A percentile compares a stretch with the other conserved stretches of the same genome.
Conservation (phyloP, 2,888 invertebrate species). For the Drosophila anomalata region DNA sequence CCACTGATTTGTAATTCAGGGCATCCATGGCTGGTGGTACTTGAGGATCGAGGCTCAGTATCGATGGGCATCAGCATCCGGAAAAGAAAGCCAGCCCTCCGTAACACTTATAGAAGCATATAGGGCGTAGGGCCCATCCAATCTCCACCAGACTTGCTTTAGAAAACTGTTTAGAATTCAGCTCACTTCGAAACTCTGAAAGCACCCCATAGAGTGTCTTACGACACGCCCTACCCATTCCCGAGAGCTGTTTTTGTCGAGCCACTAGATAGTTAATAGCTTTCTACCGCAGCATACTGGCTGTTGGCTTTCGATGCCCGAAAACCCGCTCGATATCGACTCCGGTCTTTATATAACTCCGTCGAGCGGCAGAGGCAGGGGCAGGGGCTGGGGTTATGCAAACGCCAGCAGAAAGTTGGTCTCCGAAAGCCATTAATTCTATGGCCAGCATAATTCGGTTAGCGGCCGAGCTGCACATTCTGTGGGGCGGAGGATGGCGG, state of each 20-base stretch:
- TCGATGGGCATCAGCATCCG: too few relatives aligned
- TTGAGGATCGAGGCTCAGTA: too few relatives aligned
- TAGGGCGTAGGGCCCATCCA: too few relatives aligned
- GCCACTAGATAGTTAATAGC: not conserved
- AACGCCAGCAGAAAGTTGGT: constrained; percentile 4
- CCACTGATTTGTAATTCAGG: too few relatives aligned
- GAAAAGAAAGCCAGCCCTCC: too few relatives aligned
- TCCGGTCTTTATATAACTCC: not conserved
- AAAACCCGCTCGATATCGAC: not conserved
- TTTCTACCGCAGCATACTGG: constrained; percentile 1
- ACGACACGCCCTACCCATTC: not conserved
- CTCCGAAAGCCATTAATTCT: not conserved
- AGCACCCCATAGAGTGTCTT: not conserved
- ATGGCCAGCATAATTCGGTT: not conserved
- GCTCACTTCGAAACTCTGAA: too few relatives aligned
- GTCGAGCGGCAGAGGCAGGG: not conserved
- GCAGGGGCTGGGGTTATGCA: not conserved
- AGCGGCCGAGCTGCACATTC: not conserved
- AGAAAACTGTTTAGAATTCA: too few relatives aligned
- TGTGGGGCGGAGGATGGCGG: too few relatives aligned
- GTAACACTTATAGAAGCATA: too few relatives aligned
- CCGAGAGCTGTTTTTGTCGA: not conserved
- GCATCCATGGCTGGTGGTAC: too few relatives aligned
- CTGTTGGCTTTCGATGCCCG: constrained; percentile 1
- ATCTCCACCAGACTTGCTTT: too few relatives aligned